Percentiles rank a stretch among this genome's conserved stretches.
Conservation (phyloP, 92 coral and sea anemone species). For the Epizoanthus rinbou region DNA sequence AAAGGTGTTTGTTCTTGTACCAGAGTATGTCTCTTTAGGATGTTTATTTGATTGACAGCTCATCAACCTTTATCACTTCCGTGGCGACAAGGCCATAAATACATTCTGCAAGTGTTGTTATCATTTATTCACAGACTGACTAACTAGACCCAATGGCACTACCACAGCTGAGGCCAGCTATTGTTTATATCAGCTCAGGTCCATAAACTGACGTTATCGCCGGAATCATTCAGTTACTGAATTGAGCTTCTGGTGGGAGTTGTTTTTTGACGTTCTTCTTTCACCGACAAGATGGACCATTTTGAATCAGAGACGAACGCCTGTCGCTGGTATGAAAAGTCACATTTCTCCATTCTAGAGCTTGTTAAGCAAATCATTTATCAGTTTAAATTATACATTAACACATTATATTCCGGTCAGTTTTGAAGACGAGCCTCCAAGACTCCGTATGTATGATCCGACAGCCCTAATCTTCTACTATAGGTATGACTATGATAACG, state of each 20-base stretch:
- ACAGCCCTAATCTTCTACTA: slow-evolving; percentile 38
- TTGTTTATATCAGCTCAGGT: background rate
- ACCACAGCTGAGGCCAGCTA: background rate
- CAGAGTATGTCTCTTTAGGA: background rate
- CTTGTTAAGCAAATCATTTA: background rate
- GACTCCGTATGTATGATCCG: slow-evolving; percentile 31
- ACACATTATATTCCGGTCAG: slow-evolving; percentile 10
- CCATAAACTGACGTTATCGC: background rate
- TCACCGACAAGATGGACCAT: too few species aligned
- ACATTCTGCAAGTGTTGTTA: slow-evolving; percentile 23
- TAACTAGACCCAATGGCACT: background rate
- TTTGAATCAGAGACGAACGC: too few species aligned
- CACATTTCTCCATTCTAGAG: background rate
- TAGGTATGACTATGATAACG: slow-evolving; percentile 32
- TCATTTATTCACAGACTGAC: slow-evolving; percentile 17
- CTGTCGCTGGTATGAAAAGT: slow-evolving; percentile 19
- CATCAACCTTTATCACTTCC: background rate
- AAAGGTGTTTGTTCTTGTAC: slow-evolving; percentile 7
- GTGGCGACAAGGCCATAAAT: slow-evolving; percentile 1
- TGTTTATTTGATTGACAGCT: slow-evolving; percentile 40
- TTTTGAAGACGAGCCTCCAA: slow-evolving; percentile 14
- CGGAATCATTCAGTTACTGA: background rate
- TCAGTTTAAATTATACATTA: background rate
- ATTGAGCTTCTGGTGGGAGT: background rate
- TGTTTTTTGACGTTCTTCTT: background rate